A percentile compares a stretch with the other conserved stretches of the same genome.
These are phyloP conservation scores for Boleophthalmus pectinirostris DNA, from an alignment of 2,113 vertebrate genomes.

Conservation along the genomic window DNA sequence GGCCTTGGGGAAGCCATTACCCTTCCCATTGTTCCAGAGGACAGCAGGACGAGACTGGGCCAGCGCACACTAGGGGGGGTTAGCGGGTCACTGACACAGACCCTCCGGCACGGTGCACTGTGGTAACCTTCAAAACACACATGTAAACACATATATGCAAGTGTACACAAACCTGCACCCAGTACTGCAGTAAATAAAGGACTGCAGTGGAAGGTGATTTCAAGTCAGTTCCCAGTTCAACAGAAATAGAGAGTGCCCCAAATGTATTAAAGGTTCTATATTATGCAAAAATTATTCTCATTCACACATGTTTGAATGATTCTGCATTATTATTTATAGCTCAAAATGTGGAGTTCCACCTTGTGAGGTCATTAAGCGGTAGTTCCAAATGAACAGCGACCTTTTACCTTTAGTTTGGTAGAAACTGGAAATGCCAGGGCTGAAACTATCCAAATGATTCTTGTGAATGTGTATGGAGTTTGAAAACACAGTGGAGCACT, in stretches of 20 bases:
- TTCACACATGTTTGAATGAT: too few species aligned
- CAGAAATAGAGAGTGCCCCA: not conserved
- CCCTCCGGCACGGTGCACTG: slow-evolving; percentile 51
- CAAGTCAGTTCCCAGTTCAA: not conserved
- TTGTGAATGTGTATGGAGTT: too few species aligned
- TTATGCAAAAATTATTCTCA: too few species aligned
- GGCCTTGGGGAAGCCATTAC: slow-evolving; percentile 81
- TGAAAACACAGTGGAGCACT: too few species aligned
- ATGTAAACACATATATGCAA: slow-evolving; percentile 21
- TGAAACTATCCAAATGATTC: too few species aligned
- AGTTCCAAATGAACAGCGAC: too few species aligned
- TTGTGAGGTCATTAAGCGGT: too few species aligned
- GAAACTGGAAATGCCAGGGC: too few species aligned
- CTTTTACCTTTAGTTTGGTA: too few species aligned
- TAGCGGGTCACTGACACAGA: slow-evolving; percentile 58
- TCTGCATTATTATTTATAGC: too few species aligned
- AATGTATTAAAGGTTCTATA: not conserved
- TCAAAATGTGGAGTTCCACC: too few species aligned
- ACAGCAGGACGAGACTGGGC: slow-evolving; percentile 69
- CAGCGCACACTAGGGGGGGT: slow-evolving; percentile 60
- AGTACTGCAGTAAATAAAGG: slow-evolving; percentile 39
- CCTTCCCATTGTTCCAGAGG: slow-evolving; percentile 81
- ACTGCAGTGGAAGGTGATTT: not conserved
- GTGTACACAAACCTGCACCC: slow-evolving; percentile 14
- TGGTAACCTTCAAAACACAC: slow-evolving; percentile 31